Evolutionary conservation across 2,797 vertebrate species (phyloP), one percentile per base, ranked within the genome.

Genomic region (Ibycter americanus): DNA sequence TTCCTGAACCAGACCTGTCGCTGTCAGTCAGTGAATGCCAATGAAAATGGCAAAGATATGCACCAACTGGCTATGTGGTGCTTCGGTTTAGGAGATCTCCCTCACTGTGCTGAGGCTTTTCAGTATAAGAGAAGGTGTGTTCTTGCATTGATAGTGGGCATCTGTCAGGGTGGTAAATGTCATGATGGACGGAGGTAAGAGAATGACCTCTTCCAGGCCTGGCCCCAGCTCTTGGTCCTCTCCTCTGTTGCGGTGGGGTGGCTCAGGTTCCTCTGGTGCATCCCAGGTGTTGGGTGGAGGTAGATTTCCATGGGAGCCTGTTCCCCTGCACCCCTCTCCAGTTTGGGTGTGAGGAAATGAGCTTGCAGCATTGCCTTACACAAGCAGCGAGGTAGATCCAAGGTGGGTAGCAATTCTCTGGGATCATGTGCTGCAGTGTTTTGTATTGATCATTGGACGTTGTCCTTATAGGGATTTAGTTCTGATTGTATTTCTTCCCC

Each of bases 1-100:
- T 58, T 38, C 9, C 9, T 6, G 44, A 36, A 17, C 20, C 17
- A 66, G 63, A 23, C 16, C 12, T 29, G 11, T 18, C 34, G 11
- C 26, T 47, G 27, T 42, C 36, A 38, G 42, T 13, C 14, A 55
- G 27, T 21, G 51, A 66, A 73, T 49, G 16, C 15, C 27, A 59
- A 10, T 12, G 4, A 47, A 62, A 79, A 46, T 5, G 8, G 12
- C 11, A n/a, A 49, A 58, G 46, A 27, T 22, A 27, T 70, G 12
- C 20, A 17, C 0, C 0, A 3, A 1, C 15, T 59, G 40, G n/a
- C 19, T 12, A 36, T 5, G 8, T 18, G 66, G 4, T 55, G 13
- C 18, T 82, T 67, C 15, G 25, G 3, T 59, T 84, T 36, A 40
- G 19, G 29, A 81, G 18, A 36, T 55, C 8, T 1, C 2, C 42